Evolutionary conservation across 2,797 vertebrate species (phyloP), one percentile per base, ranked within the genome.

Genomic region (Gymnothorax javanicus): DNA sequence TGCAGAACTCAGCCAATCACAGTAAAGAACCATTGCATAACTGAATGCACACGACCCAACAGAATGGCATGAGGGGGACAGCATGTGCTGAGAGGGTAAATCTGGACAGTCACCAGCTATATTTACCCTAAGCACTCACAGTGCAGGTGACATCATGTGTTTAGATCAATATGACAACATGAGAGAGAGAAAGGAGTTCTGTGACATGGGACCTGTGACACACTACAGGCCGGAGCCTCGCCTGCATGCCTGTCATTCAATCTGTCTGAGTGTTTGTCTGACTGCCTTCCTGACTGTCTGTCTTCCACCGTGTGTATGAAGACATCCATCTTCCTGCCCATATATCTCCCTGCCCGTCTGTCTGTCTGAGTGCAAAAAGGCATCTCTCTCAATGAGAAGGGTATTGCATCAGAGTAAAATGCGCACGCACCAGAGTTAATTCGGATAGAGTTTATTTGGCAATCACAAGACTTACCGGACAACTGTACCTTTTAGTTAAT

Each of bases 1-100:
- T 75, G 23, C 33, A 75, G 50, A 33, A 27, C 59, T 33, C 25
- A 43, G 67, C 50, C 57, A 56, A 81, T 79, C 73, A 43, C 1
- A 59, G 43, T 5, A 15, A 54, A 79, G 69, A 25, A 5, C 25
- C 5, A 7, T 87, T 85, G 43, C 59, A 58, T 87, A 87, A 87
- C 59, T 11, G 4, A 43, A 83, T 15, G 56, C 54, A 59, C 23
- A 15, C n/a, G 67, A 59, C 86, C 27, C 13, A 33, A 64, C 75
- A 86, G 52, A 50, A 17, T 20, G 54, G 43, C 17, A 52, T 8
- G 12, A 23, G 71, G 13, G 5, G 27, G 12, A 12, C 6, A 50
- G 33, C 50, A 52, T 54, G 50, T 79, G 43, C 11, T 33, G 12
- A 7, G 17, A 17, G 2, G 17, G 1, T 77, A 77, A 52, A 79